Conservation (phyloP, 2,888 invertebrate genomes). For the Coenonympha glycerion region DNA sequence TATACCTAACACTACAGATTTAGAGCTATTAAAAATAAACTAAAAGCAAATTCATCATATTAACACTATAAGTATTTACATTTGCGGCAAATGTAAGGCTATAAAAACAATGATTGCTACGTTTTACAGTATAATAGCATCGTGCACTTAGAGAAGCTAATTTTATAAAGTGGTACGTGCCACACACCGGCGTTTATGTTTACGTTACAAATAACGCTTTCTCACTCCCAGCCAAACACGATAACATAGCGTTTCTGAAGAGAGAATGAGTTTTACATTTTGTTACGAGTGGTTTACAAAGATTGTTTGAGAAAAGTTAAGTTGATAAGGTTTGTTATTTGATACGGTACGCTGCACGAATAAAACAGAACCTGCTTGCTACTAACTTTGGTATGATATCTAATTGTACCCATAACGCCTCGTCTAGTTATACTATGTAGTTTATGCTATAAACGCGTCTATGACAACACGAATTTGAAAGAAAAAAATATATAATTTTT, state of each 20-base stretch:
- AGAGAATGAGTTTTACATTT: slow-evolving; percentile 23
- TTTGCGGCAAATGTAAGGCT: background rate
- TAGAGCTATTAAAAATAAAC: too few species aligned
- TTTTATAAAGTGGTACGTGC: slow-evolving; percentile 28
- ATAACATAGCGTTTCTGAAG: slow-evolving; percentile 23
- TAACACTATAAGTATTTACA: background rate
- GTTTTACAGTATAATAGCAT: slow-evolving; percentile 15
- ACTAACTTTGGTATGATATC: too few species aligned
- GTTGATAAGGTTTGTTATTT: slow-evolving; percentile 19
- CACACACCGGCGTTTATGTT: slow-evolving; percentile 22
- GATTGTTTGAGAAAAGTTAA: slow-evolving; percentile 21
- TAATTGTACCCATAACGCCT: too few species aligned
- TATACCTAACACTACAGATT: too few species aligned
- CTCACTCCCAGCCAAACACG: slow-evolving; percentile 18
- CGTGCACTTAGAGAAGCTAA: slow-evolving; percentile 22
- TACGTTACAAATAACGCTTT: slow-evolving; percentile 26
- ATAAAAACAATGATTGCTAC: slow-evolving; percentile 15
- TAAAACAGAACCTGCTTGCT: too few species aligned
- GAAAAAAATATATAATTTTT: too few species aligned
- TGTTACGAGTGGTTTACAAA: slow-evolving; percentile 10
- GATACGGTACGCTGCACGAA: background rate
- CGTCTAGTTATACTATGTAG: too few species aligned
- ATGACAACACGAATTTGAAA: too few species aligned
- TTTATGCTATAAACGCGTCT: too few species aligned
- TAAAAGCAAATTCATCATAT: too few species aligned